Percentiles rank a stretch among this genome's conserved stretches.
Evolutionary conservation across 1,140 invertebrate species (phyloP).

Genomic region (Drosophila tropicalis): DNA sequence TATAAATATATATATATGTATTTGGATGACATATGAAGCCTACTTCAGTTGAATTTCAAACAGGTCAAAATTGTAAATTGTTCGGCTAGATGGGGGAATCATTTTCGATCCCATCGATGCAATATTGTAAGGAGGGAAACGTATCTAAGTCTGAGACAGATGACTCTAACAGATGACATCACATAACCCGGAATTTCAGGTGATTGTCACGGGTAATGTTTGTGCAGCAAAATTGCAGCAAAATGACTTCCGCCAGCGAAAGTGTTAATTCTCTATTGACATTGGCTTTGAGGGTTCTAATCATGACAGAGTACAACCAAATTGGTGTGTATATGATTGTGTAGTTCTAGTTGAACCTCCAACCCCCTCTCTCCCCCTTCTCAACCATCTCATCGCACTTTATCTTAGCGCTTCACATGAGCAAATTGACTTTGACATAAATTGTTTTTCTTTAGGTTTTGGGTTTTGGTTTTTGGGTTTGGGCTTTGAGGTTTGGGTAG

Average conservation of each 20-base stretch:
- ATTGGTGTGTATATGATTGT: not conserved
- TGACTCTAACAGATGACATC: too few species aligned
- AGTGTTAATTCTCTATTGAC: slow-evolving; percentile 63
- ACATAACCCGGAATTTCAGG: too few species aligned
- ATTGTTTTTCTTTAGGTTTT: slow-evolving; percentile 36
- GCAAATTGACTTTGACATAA: slow-evolving; percentile 68
- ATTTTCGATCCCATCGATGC: too few species aligned
- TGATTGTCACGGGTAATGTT: not conserved
- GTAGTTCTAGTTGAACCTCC: slow-evolving; percentile 47
- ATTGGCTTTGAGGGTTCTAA: slow-evolving; percentile 9
- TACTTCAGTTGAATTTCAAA: too few species aligned
- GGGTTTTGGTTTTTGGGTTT: slow-evolving; percentile 14
- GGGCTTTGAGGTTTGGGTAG: slow-evolving; percentile 22
- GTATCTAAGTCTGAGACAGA: too few species aligned
- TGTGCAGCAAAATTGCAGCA: not conserved
- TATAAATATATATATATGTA: too few species aligned
- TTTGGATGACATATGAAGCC: too few species aligned
- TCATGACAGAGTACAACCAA: slow-evolving; percentile 26
- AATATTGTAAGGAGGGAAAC: too few species aligned
- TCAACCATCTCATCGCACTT: not conserved
- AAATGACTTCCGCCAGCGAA: slow-evolving; percentile 48
- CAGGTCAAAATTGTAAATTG: too few species aligned
- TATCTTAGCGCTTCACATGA: slow-evolving; percentile 20
- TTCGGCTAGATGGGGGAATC: too few species aligned
- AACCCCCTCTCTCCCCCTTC: not conserved